These are phyloP conservation scores for Gonocerus acuteangulatus DNA, from an alignment of 2,888 invertebrate species.

Conservation along the genomic window DNA sequence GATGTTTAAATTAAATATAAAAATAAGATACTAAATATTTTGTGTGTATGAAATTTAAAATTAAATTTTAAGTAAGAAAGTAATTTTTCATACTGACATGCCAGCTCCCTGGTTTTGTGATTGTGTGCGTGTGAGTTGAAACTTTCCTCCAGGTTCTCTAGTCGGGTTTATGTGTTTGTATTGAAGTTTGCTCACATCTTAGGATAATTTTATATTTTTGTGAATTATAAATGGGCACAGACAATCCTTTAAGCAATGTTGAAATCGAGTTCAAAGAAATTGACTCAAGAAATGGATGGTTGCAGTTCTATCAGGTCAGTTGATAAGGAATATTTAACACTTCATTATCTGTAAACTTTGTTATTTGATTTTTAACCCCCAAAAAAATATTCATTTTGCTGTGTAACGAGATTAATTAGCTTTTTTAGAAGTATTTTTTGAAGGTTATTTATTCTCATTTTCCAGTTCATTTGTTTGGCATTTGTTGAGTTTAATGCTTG, in stretches of 20 bases:
- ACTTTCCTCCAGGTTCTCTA: conserved; percentile 14
- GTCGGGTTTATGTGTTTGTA: conserved; percentile 20
- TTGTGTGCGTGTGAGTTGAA: conserved; percentile 11
- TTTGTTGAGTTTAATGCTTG: too few species aligned
- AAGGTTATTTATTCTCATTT: too few species aligned
- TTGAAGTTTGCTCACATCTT: conserved; percentile 16
- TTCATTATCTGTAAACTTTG: background rate
- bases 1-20: too few species aligned
- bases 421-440: background rate
- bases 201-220: conserved; percentile 21
- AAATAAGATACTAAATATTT: too few species aligned
- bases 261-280: conserved; percentile 68
- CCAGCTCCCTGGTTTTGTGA: conserved; percentile 6
- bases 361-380: background rate
- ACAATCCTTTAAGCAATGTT: conserved; percentile 43
- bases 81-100: conserved; percentile 14
- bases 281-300: conserved; percentile 62
- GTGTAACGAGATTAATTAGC: background rate
- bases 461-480: too few species aligned
- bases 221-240: conserved; percentile 32
- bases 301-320: conserved; percentile 60
- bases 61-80: too few species aligned
- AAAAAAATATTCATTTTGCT: conserved; percentile 13
- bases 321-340: conserved; percentile 8
- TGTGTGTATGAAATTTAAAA: too few species aligned